Evolutionary conservation across 37 sponge, comb jelly and placozoan genomes (phyloP).

Genomic region (Beroe ovata): DNA sequence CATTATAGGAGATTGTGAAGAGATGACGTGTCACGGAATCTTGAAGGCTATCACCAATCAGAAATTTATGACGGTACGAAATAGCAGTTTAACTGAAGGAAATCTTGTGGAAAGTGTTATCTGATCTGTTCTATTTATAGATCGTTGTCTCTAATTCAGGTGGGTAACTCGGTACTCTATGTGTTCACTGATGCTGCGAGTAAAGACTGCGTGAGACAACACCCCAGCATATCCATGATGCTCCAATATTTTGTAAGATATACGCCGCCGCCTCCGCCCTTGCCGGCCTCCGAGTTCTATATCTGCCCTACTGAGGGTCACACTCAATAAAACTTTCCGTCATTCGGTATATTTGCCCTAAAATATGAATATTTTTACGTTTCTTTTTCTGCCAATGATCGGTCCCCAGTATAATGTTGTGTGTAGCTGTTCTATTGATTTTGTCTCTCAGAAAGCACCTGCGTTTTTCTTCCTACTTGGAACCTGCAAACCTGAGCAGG

Average conservation of each 20-base stretch:
- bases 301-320: too few relatives aligned
- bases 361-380: too few relatives aligned
- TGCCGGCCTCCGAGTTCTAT: too few relatives aligned
- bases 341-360: too few relatives aligned
- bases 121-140: background rate
- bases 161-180: constrained; percentile 25
- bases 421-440: too few relatives aligned
- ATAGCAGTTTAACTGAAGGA: too few relatives aligned
- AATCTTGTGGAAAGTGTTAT: too few relatives aligned
- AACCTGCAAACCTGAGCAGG: constrained; percentile 7
- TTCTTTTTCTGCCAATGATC: too few relatives aligned
- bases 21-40: constrained; percentile 37
- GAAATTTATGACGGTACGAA: constrained; percentile 14
- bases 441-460: constrained; percentile 29
- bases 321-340: too few relatives aligned
- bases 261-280: too few relatives aligned
- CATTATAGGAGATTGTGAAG: constrained; percentile 38
- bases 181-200: constrained; percentile 46
- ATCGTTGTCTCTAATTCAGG: constrained; percentile 26
- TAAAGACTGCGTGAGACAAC: background rate
- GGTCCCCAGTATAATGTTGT: too few relatives aligned
- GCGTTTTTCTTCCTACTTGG: constrained; percentile 33
- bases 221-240: background rate
- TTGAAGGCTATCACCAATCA: background rate
- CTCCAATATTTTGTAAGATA: too few relatives aligned